A percentile compares a stretch with the other conserved stretches of the same genome.
Evolutionary conservation across 2,797 vertebrate genomes (phyloP).

Genomic region (Notolepis coatsorum): DNA sequence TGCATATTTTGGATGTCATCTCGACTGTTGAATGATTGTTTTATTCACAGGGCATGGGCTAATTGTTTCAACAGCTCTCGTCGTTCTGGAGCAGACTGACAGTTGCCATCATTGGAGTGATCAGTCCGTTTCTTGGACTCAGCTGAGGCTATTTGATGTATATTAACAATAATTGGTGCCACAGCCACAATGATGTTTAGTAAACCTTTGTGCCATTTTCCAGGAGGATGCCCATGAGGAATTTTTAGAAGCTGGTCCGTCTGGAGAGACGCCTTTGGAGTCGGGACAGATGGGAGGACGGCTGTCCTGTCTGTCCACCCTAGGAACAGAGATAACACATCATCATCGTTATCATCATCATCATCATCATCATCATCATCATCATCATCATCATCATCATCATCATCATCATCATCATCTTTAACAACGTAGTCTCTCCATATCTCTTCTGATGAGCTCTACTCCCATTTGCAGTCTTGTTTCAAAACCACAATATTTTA

Average conservation of each 20-base stretch:
- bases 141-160: conserved; percentile 74
- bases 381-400: no score
- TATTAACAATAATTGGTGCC: conserved; percentile 89
- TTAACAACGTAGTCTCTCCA: conserved; percentile 49
- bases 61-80: conserved; percentile 83
- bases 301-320: conserved; percentile 81
- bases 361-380: conserved; percentile 31
- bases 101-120: conserved; percentile 87
- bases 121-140: conserved; percentile 76
- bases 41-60: conserved; percentile 79
- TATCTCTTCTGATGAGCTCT: conserved; percentile 75
- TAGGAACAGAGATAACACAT: conserved; percentile 84
- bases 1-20: conserved; percentile 80
- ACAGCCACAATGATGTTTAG: conserved; percentile 81
- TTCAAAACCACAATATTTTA: conserved; percentile 38
- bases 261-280: conserved; percentile 84
- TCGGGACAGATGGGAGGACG: conserved; percentile 89
- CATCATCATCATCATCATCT: conserved; percentile 78
- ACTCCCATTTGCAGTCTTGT: conserved; percentile 63
- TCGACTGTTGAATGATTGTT: conserved; percentile 78
- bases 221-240: conserved; percentile 95
- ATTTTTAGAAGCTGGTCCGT: conserved; percentile 89
- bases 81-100: conserved; percentile 80
- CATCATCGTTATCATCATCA: conserved; percentile 84
- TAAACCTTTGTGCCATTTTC: conserved; percentile 86